Base-by-base conservation (phyloP, 2,888 invertebrate genomes). In the Lasius platythorax region DNA sequence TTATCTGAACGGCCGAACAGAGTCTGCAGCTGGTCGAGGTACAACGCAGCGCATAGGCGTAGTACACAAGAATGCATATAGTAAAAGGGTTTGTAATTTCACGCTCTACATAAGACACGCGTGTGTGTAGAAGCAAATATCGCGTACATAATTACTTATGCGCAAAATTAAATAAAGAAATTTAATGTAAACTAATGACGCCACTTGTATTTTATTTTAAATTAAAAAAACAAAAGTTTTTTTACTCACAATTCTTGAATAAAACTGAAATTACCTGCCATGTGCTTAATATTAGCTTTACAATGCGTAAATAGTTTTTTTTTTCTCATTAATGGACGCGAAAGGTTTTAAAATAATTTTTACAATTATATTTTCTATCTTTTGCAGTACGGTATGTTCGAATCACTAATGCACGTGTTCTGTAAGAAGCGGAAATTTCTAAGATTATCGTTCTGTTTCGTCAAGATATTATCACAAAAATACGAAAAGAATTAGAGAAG, bases 1-100 rank as follows among this genome's bases (percentile, higher is more conserved):
- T 84, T 82, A 82, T 84, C 64, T 56, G 43, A 74, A 56, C 70
- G 53, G 53, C 53, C 37, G 28, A 11, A 9, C 58, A 15, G 53
- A 68, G 56, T 46, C 64, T 79, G 28, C 8, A 61, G 79, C 37
- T 37, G 46, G 61, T 70, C 12, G 18, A 61, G 46, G 30, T 79
- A 58, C 46, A 78, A 70, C 68, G 15, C 5, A 43, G n/a, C 15
- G 23, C 40, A 43, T 40, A 78, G 67, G 30, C 61, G 18, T 18
- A 30, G 11, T 46, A 50, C 11, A 23, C n/a, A 23, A 28, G 12
- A 33, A 12, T 33, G 53, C 40, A n/a, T 33, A n/a, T 33, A n/a
- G 18, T 18, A 61, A 68, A 78, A 67, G 67, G n/a, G 53, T 30
- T 43, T 67, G 28, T n/a, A 67, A 15, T 11, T 58, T 58, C 6